A percentile compares a stretch with the other conserved stretches of the same genome.
Conservation (phyloP, 2,888 invertebrate genomes). For the Agrotis segetum region DNA sequence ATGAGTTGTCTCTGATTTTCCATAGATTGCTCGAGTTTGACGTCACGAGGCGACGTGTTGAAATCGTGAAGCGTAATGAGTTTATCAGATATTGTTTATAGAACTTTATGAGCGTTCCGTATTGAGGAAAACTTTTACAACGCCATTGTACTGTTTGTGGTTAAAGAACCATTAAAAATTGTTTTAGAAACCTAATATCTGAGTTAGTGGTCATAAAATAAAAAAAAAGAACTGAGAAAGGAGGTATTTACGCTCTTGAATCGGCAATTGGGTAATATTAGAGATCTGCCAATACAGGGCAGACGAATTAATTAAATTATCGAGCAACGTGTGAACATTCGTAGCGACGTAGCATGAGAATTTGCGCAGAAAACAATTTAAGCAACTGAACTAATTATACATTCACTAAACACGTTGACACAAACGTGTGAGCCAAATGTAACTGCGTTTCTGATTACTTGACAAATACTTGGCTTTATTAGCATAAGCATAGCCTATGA, state of each 20-base stretch:
- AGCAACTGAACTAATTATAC: constrained; percentile 9
- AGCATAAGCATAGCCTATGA: too few relatives aligned
- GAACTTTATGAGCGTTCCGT: constrained; percentile 47
- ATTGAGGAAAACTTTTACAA: constrained; percentile 35
- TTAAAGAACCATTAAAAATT: constrained; percentile 6
- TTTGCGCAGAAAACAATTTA: constrained; percentile 11
- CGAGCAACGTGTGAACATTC: background rate
- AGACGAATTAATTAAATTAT: constrained; percentile 1
- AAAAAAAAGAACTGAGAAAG: background rate
- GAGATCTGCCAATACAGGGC: background rate
- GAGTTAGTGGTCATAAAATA: background rate
- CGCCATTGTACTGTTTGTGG: constrained; percentile 2
- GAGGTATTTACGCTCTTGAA: background rate
- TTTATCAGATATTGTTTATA: constrained; percentile 61
- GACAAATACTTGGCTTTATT: background rate
- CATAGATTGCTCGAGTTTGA: constrained; percentile 42
- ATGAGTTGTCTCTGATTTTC: constrained; percentile 52
- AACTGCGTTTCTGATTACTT: background rate
- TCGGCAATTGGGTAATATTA: background rate
- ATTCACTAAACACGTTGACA: constrained; percentile 16
- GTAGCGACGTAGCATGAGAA: constrained; percentile 1
- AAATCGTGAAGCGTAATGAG: constrained; percentile 58
- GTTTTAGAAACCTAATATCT: background rate
- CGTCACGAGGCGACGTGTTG: constrained; percentile 52
- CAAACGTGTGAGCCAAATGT: constrained; percentile 6